These are phyloP conservation scores for Schizopygopsis pylzovi DNA, from an alignment of 2,797 vertebrate species.

Conservation along the genomic window DNA sequence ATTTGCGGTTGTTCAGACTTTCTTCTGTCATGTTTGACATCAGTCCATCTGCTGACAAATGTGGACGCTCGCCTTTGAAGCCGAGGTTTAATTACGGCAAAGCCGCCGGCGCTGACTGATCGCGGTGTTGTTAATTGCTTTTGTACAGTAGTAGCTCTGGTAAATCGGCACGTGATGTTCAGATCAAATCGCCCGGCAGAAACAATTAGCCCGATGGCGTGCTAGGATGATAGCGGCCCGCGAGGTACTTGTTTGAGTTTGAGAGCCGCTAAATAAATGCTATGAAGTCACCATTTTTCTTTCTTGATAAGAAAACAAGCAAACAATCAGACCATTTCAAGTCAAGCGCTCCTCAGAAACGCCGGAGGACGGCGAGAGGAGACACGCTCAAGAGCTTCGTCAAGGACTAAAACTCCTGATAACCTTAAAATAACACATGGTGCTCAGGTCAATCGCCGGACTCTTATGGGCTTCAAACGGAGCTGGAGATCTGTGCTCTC, in stretches of 20 bases:
- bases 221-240: conserved; percentile 15
- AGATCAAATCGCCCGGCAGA: conserved; percentile 35
- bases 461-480: conserved; percentile 70
- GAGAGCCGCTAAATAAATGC: conserved; percentile 24
- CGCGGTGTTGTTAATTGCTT: conserved; percentile 61
- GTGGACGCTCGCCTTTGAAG: conserved; percentile 64
- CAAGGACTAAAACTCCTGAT: conserved; percentile 50
- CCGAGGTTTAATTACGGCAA: conserved; percentile 66
- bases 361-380: conserved; percentile 7
- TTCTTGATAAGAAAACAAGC: conserved; percentile 20
- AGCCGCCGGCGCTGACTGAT: conserved; percentile 61
- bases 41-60: conserved; percentile 65
- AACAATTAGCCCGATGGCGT: conserved; percentile 34
- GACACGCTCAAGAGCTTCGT: conserved; percentile 19
- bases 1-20: conserved; percentile 63
- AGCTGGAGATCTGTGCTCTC: conserved; percentile 71
- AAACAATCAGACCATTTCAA: conserved; percentile 23
- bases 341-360: conserved; percentile 1
- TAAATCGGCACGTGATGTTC: conserved; percentile 35
- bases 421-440: conserved; percentile 62
- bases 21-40: conserved; percentile 64
- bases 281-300: not conserved
- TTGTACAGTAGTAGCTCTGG: conserved; percentile 29
- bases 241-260: conserved; percentile 42
- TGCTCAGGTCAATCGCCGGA: conserved; percentile 64